Evolutionary conservation across 1,140 invertebrate genomes (phyloP).

Genomic region (Pygmarrhopalites habei): DNA sequence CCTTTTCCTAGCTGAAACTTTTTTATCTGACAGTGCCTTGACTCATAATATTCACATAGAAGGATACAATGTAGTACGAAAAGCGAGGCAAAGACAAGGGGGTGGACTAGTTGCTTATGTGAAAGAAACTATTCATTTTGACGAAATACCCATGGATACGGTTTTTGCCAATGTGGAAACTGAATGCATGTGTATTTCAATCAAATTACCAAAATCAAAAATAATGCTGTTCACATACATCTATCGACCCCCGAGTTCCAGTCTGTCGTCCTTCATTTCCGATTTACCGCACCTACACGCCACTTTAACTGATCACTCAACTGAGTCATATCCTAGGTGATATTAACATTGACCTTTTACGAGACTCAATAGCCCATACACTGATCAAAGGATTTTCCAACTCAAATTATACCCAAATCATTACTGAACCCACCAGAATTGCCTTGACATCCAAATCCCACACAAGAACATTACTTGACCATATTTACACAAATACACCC

Average conservation of each 20-base stretch:
- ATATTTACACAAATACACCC: not conserved
- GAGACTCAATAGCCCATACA: not conserved
- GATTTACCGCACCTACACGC: not conserved
- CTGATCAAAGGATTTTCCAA: not conserved
- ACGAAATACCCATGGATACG: too few species aligned
- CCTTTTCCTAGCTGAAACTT: too few species aligned
- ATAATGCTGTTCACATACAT: not conserved
- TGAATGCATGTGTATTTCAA: too few species aligned
- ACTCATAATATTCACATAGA: too few species aligned
- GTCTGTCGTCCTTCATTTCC: not conserved
- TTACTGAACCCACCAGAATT: constrained; percentile 3
- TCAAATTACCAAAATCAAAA: not conserved
- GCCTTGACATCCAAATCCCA: not conserved
- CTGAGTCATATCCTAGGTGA: constrained; percentile 1
- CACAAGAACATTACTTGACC: constrained; percentile 5
- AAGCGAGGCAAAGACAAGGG: too few species aligned
- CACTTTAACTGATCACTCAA: not conserved
- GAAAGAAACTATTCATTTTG: too few species aligned
- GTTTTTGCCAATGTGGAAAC: too few species aligned
- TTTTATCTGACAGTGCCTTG: too few species aligned
- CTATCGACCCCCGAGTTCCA: not conserved
- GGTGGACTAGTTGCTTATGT: too few species aligned
- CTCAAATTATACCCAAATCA: not conserved
- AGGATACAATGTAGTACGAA: too few species aligned
- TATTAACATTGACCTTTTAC: not conserved